Evolutionary conservation across 1,140 invertebrate species (phyloP).

Genomic region (Formica selysi): DNA sequence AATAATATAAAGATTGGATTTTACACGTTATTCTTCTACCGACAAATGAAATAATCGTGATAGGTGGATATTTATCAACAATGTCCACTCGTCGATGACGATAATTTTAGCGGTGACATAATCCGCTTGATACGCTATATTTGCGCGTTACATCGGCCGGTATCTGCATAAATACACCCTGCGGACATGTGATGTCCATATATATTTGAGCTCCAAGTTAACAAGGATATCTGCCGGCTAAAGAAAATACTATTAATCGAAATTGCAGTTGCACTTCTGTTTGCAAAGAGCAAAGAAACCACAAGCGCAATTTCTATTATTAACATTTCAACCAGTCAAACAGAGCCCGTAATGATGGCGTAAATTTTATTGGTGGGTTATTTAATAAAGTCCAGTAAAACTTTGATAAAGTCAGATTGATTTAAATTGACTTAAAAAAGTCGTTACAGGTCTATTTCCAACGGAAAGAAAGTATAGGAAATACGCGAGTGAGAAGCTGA

Average conservation of each 20-base stretch:
- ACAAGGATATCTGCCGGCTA: constrained; percentile 48
- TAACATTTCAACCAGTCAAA: constrained; percentile 51
- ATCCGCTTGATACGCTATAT: constrained; percentile 40
- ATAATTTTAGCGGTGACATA: constrained; percentile 52
- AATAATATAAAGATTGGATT: neutral
- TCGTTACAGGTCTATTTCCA: constrained; percentile 29
- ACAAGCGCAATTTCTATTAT: constrained; percentile 54
- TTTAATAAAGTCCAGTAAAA: constrained; percentile 42
- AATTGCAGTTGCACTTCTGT: constrained; percentile 42
- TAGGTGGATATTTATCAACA: constrained; percentile 30
- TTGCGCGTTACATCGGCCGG: constrained; percentile 9
- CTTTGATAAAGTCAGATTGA: constrained; percentile 42
- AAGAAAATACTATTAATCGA: constrained; percentile 53
- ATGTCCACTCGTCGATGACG: constrained; percentile 2
- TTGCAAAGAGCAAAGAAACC: constrained; percentile 37
- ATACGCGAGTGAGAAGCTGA: constrained; percentile 26
- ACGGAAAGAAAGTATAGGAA: constrained; percentile 7
- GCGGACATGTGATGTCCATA: constrained; percentile 24
- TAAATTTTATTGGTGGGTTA: constrained; percentile 22
- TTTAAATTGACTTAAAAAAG: neutral
- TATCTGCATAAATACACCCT: constrained; percentile 54
- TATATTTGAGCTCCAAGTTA: constrained; percentile 36
- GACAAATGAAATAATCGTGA: constrained; percentile 24
- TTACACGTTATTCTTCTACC: neutral
- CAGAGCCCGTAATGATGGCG: neutral